Evolutionary conservation across 2,888 invertebrate species (phyloP).

Genomic region (Megaustenia siamemsis): DNA sequence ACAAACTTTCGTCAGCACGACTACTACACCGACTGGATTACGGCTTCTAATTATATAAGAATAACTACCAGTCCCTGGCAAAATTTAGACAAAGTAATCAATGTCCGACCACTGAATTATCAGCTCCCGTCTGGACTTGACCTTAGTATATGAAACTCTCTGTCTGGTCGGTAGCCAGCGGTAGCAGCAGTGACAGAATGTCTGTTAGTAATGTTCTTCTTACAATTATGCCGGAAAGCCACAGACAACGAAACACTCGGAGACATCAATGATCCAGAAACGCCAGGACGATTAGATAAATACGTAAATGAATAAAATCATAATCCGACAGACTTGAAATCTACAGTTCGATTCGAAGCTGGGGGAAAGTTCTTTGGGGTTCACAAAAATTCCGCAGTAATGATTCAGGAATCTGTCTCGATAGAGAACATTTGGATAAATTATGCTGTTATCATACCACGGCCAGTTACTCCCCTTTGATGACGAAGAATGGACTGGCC

Average conservation of each 20-base stretch:
- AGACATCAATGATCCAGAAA: conserved; percentile 13
- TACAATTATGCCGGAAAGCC: background rate
- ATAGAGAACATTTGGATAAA: conserved; percentile 48
- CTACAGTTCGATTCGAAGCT: background rate
- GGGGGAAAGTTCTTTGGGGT: background rate
- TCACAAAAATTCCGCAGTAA: conserved; percentile 5
- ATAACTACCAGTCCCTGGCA: background rate
- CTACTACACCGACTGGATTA: no score
- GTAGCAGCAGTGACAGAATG: background rate
- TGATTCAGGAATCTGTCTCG: conserved; percentile 28
- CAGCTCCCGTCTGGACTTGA: background rate
- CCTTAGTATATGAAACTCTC: background rate
- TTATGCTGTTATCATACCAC: conserved; percentile 45
- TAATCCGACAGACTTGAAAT: background rate
- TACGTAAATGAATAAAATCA: background rate
- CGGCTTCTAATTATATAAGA: background rate
- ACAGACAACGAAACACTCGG: background rate
- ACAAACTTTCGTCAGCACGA: background rate
- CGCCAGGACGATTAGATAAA: background rate
- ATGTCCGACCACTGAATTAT: conserved; percentile 2
- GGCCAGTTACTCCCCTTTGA: conserved; percentile 32
- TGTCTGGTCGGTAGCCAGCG: background rate
- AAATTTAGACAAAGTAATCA: background rate
- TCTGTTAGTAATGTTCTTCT: background rate
- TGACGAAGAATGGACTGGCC: conserved; percentile 39